Conservation (phyloP, 2,797 vertebrate species). For the Helicolenus hilgendorfi region DNA sequence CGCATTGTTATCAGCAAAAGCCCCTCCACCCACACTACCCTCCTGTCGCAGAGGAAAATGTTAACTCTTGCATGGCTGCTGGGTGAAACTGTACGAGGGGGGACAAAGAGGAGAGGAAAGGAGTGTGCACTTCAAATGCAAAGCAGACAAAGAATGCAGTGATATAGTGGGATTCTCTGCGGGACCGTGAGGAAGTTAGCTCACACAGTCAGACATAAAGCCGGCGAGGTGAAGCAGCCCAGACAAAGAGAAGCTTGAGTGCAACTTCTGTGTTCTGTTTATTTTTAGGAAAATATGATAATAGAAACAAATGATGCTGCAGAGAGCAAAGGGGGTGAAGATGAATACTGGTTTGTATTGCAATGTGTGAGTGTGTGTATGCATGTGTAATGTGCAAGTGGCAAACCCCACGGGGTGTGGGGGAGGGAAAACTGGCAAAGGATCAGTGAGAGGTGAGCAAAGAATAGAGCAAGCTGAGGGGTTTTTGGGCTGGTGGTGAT, state of each 20-base stretch:
- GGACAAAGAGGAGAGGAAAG: slow-evolving; percentile 73
- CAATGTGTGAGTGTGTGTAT: slow-evolving; percentile 61
- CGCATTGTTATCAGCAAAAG: slow-evolving; percentile 83
- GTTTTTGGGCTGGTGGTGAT: slow-evolving; percentile 6
- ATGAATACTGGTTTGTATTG: slow-evolving; percentile 46
- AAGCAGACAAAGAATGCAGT: slow-evolving; percentile 32
- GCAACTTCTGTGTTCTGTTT: slow-evolving; percentile 65
- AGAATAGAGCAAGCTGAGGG: slow-evolving; percentile 21
- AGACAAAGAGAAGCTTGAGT: slow-evolving; percentile 71
- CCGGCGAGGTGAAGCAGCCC: slow-evolving; percentile 39
- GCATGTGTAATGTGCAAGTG: slow-evolving; percentile 69
- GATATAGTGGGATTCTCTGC: slow-evolving; percentile 1
- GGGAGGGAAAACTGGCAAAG: slow-evolving; percentile 70
- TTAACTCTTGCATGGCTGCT: slow-evolving; percentile 83
- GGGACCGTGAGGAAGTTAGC: slow-evolving; percentile 36
- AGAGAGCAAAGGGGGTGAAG: background rate
- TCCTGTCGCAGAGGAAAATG: slow-evolving; percentile 81
- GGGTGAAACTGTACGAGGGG: slow-evolving; percentile 39
- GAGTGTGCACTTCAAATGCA: slow-evolving; percentile 19
- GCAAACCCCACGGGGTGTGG: slow-evolving; percentile 64
- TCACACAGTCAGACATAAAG: slow-evolving; percentile 55
- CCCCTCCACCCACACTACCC: slow-evolving; percentile 77
- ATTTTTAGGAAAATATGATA: slow-evolving; percentile 46
- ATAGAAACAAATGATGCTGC: slow-evolving; percentile 48
- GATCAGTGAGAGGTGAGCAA: slow-evolving; percentile 72